A percentile compares a stretch with the other conserved stretches of the same genome.
phyloP scores from a whole-genome alignment of 2,113 vertebrate genomes.

The Pica pica region DNA sequence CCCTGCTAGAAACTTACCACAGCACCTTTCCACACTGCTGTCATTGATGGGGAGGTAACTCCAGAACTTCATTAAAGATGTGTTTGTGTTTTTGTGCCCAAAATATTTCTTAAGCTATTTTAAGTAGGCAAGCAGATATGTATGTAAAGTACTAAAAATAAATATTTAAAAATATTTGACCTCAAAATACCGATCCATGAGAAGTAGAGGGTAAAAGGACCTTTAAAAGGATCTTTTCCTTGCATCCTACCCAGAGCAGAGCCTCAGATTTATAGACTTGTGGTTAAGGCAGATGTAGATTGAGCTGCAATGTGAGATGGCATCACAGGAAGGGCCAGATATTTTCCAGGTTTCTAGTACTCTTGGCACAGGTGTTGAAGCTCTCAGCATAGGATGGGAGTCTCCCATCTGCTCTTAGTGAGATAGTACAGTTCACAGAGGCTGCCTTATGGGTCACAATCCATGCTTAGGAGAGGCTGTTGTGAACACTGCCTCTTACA shows the following conservation, averaged over 20 bases:
- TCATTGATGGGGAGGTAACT: neutral
- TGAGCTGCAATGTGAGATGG: neutral
- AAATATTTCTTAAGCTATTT: conserved; percentile 37
- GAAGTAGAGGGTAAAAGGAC: neutral
- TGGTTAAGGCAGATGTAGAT: neutral
- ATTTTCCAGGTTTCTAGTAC: neutral
- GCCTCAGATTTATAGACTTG: neutral
- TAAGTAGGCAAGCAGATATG: conserved; percentile 15
- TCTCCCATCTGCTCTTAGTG: neutral
- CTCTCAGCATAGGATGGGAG: neutral
- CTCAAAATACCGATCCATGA: neutral
- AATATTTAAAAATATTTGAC: conserved; percentile 43
- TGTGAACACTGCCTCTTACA: neutral
- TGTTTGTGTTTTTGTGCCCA: neutral
- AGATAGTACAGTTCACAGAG: neutral
- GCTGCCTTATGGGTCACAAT: neutral
- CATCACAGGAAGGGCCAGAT: neutral
- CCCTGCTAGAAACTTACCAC: neutral
- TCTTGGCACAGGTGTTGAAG: neutral
- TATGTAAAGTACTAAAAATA: conserved; percentile 27
- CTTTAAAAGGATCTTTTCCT: neutral
- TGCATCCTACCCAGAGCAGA: neutral
- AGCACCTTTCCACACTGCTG: neutral
- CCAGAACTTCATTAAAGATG: neutral
- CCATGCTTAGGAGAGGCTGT: neutral